Percentiles rank a stretch among this genome's conserved stretches.
phyloP scores from a whole-genome alignment of 2,113 vertebrate genomes.

The Chionis minor region DNA sequence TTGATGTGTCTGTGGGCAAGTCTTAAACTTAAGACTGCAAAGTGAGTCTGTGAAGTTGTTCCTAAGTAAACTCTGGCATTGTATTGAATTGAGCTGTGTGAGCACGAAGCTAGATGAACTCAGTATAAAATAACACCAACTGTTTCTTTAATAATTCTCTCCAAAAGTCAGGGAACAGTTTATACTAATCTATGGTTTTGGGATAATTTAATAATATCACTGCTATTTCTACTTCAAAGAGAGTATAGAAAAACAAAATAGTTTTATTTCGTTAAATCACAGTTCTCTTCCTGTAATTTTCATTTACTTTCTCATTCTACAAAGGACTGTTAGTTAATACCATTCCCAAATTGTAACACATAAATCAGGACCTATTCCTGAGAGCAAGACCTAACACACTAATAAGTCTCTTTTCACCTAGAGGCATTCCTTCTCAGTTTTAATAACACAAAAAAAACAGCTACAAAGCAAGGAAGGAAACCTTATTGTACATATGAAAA shows the following conservation, averaged over 20 bases:
- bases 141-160: background rate
- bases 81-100: background rate
- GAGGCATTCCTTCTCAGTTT: conserved; percentile 52
- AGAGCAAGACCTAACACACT: conserved; percentile 8
- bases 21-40: background rate
- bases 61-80: background rate
- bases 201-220: background rate
- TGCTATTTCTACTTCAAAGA: conserved; percentile 3
- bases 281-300: background rate
- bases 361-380: background rate
- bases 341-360: conserved; percentile 25
- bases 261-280: background rate
- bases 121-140: background rate
- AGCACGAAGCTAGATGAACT: background rate
- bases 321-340: background rate
- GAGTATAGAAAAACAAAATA: background rate
- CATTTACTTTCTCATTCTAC: background rate
- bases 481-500: background rate
- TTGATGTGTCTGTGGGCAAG: background rate
- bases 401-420: conserved; percentile 21
- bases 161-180: background rate
- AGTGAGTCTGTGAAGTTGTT: background rate
- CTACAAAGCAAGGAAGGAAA: conserved; percentile 4
- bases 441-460: conserved; percentile 55
- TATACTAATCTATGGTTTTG: background rate